Evolutionary conservation across 2,113 vertebrate species (phyloP).

Genomic region (Hydropotes inermis): DNA sequence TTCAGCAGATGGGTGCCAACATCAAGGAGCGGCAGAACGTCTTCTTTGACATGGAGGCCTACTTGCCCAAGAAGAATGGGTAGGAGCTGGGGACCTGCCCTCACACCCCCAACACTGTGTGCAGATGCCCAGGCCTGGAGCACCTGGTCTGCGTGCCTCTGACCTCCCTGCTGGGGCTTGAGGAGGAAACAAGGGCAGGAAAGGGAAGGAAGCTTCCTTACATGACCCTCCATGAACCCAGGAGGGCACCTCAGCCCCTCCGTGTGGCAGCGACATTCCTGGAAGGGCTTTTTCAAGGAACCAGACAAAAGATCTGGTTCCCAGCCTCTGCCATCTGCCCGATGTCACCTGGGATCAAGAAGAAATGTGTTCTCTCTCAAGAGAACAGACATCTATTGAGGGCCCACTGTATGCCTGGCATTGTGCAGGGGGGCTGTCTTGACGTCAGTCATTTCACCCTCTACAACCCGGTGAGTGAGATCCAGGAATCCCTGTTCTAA

Average conservation of each 20-base stretch:
- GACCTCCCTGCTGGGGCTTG: not conserved
- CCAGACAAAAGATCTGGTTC: not conserved
- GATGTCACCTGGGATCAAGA: not conserved
- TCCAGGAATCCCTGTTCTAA: not conserved
- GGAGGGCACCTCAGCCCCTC: not conserved
- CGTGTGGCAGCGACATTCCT: not conserved
- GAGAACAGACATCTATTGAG: not conserved
- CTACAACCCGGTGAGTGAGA: not conserved
- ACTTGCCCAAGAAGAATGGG: conserved; percentile 98
- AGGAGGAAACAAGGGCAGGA: not conserved
- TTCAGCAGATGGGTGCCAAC: conserved; percentile 86
- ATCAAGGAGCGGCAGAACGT: conserved; percentile 94
- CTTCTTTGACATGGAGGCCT: conserved; percentile 99
- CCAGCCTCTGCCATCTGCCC: not conserved
- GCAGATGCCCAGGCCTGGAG: not conserved
- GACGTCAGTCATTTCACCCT: not conserved
- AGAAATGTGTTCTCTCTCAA: not conserved
- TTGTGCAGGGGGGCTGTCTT: not conserved
- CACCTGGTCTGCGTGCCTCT: not conserved
- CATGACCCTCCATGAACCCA: accelerated
- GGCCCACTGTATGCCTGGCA: not conserved
- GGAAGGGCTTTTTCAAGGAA: not conserved
- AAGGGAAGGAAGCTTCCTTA: not conserved
- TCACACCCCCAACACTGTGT: accelerated
- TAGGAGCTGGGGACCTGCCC: conserved; percentile 65